Percentiles rank a stretch among this genome's conserved stretches.
These are phyloP conservation scores for Atherinosoma microstoma DNA, from an alignment of 2,797 vertebrate genomes.

Conservation along the genomic window DNA sequence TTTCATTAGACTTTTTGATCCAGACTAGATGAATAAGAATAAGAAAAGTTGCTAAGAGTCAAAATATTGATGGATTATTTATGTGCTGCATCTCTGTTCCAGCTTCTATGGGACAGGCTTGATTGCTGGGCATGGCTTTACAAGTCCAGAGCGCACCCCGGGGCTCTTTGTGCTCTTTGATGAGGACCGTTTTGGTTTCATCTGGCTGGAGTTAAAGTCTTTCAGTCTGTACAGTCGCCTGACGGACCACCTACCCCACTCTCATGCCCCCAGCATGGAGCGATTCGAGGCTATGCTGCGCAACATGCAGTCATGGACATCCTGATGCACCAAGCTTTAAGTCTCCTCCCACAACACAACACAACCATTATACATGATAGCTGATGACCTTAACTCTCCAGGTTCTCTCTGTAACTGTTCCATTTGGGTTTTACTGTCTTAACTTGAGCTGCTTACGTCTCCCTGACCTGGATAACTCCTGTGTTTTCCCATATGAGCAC, in stretches of 20 bases:
- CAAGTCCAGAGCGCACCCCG: conserved; percentile 94
- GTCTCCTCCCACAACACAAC: conserved; percentile 27
- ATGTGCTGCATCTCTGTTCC: conserved; percentile 42
- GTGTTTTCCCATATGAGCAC: conserved; percentile 35
- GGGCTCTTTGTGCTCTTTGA: conserved; percentile 96
- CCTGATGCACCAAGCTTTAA: conserved; percentile 88
- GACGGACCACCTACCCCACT: conserved; percentile 91
- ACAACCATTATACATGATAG: conserved; percentile 34
- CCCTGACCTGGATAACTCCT: conserved; percentile 11
- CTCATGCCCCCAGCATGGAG: conserved; percentile 89
- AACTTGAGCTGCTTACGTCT: conserved; percentile 34
- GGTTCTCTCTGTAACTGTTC: conserved; percentile 24
- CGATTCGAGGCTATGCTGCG: conserved; percentile 96
- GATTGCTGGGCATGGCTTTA: conserved; percentile 96
- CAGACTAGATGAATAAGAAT: too few relatives aligned
- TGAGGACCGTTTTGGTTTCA: conserved; percentile 95
- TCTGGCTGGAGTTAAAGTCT: conserved; percentile 98
- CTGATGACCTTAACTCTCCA: conserved; percentile 39
- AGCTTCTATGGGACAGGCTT: conserved; percentile 97
- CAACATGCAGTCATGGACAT: conserved; percentile 95
- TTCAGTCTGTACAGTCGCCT: conserved; percentile 99
- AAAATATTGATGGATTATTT: conserved; percentile 14
- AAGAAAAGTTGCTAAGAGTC: neutral
- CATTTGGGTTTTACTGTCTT: conserved; percentile 40
- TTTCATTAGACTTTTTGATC: too few relatives aligned